A percentile compares a stretch with the other conserved stretches of the same genome.
phyloP scores from a whole-genome alignment of 2,888 invertebrate species.

The Chaetogeoica ovagalla region DNA sequence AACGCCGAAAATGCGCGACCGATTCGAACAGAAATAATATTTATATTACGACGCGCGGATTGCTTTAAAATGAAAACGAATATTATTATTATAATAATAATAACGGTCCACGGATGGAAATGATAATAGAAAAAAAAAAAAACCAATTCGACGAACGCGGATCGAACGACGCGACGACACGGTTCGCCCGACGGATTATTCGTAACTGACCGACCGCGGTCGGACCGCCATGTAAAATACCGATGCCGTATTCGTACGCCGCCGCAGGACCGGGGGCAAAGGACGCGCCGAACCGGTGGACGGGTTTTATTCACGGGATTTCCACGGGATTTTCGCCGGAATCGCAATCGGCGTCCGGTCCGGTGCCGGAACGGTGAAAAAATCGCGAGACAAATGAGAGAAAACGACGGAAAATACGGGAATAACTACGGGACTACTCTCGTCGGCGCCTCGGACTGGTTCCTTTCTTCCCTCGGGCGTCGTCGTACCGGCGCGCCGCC shows the following conservation, averaged over 20 bases:
- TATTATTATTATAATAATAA: not conserved
- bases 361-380: not conserved
- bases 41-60: too few species aligned
- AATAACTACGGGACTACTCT: conserved; percentile 24
- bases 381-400: not conserved
- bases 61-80: not conserved
- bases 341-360: not conserved
- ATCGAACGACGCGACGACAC: conserved; percentile 7
- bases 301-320: not conserved
- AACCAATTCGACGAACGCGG: not conserved
- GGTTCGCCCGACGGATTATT: conserved; percentile 31
- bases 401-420: not conserved
- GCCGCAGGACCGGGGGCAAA: conserved; percentile 37
- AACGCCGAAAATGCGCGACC: too few species aligned
- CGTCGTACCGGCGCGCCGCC: conserved; percentile 37
- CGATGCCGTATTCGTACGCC: conserved; percentile 52
- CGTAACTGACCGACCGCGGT: conserved; percentile 29
- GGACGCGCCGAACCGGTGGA: not conserved
- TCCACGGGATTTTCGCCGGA: conserved; percentile 9
- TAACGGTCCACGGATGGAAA: not conserved
- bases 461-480: conserved; percentile 51
- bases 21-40: too few species aligned
- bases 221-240: conserved; percentile 50
- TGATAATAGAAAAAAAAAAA: conserved; percentile 1
- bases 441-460: conserved; percentile 35